Base-by-base conservation (phyloP, 2,797 vertebrate genomes). In the Tokudaia muenninki region DNA sequence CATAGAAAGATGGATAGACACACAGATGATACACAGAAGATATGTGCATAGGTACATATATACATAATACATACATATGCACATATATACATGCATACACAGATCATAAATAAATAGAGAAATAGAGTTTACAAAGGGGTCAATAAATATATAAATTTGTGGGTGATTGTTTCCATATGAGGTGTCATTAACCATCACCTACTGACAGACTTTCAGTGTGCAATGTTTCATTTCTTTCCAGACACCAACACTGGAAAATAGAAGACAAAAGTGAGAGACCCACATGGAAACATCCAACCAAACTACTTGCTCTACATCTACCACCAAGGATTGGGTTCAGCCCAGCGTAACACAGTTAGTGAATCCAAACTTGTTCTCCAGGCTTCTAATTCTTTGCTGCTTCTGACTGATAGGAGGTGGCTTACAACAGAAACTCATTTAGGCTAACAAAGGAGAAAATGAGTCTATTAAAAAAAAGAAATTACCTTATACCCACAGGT, bases 391-490 rank as follows among this genome's bases (percentile, higher is more conserved):
- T 78, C 67, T 37, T 29, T 74, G 34, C 41, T 61, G 4, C 61
- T 88, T 91, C 79, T 94, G 52, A 50, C 17, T 16, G 65, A 52
- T 14, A 61, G n/a, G 17, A 75, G 12, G 29, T 44, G 72, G 47
- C 55, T 95, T 61, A 63, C 29, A 77, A 44, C 26, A 65, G 61
- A 91, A 52, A 83, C 24, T 80, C 41, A 63, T 79, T 89, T 94
- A 4, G 57, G 34, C 22, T 93, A 57, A 93, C 26, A 37, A 65
- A 91, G 34, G 29, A 96, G n/a, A 87, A 55, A 87, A 17, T n/a
- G 34, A 72, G 41, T 21, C 17, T 84, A 34, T 50, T 63, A 8
- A 31, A 19, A 65, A 50, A 65, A 65, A 65, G 37, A 65, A 47
- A 50, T 34, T 17, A 34, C 41, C 29, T 65, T 84, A 44, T 63